Base-by-base conservation (phyloP, 2,888 invertebrate species). In the Apodemia duryi region DNA sequence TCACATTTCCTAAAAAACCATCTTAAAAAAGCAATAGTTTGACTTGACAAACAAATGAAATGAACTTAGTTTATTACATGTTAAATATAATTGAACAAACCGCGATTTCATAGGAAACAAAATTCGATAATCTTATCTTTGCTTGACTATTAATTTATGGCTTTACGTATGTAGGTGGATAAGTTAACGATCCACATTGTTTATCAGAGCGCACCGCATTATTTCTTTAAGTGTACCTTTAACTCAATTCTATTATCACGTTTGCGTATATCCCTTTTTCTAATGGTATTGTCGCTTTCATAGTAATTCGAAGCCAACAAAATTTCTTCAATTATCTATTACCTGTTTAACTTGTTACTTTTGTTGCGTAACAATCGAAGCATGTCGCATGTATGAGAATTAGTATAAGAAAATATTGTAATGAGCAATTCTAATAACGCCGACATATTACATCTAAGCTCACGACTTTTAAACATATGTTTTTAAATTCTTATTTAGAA, bases 241-340 rank as follows among this genome's bases (percentile, higher is more conserved):
- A 43, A 43, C 10, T 11, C 74, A 70, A 72, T 71, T 75, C 75
- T 75, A 83, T 83, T 83, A 84, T 83, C 79, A 80, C 81, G 80
- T 75, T 74, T 77, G 80, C 81, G 74, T 80, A 77, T 73, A 76
- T 76, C 77, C 79, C 78, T 79, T 68, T 32, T 75, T 76, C 78
- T 79, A 78, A 77, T 73, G 76, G 80, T 82, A 80, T 83, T 84
- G 83, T 79, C 80, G 76, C 76, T 79, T 71, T 75, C 73, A 80
- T 82, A 83, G 81, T 82, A 85, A 85, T 86, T 83, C 78, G 79
- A 85, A 80, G 80, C 76, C 76, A 70, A 77, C 77, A 78, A 80
- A 81, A 77, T 73, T 75, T 77, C 81, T 77, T 81, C 75, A 76
- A 73, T 79, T 80, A 82, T 76, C 70, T 73, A 75, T 77, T 74